phyloP scores from a whole-genome alignment of 2,888 invertebrate genomes.

The Lepetodrilus schrolli region DNA sequence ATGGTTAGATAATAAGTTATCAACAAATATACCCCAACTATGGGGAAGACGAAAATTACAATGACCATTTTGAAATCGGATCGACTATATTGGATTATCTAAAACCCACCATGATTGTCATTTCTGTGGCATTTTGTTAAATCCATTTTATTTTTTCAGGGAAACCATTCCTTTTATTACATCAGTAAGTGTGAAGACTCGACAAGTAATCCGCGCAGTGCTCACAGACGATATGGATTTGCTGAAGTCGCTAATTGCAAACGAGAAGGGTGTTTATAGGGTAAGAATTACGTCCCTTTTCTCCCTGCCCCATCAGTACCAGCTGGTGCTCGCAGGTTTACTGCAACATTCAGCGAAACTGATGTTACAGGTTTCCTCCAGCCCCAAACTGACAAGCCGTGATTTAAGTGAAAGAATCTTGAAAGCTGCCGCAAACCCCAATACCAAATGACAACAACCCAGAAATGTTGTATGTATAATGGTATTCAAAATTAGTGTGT shows the following conservation, averaged over 20 bases:
- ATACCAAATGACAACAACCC: too few relatives aligned
- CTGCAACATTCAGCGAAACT: too few relatives aligned
- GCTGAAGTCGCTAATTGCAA: constrained; percentile 71
- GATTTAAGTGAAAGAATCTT: too few relatives aligned
- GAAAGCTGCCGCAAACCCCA: too few relatives aligned
- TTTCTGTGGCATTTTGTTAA: background rate
- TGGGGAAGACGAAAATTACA: background rate
- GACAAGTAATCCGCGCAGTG: constrained; percentile 76
- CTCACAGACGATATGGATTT: constrained; percentile 73
- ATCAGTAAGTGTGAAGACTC: constrained; percentile 75
- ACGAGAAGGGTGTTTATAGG: constrained; percentile 69
- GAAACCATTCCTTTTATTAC: constrained; percentile 75
- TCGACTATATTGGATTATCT: background rate
- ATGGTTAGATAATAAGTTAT: background rate
- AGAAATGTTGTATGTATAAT: too few relatives aligned
- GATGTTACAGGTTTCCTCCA: too few relatives aligned
- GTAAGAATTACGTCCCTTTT: constrained; percentile 52
- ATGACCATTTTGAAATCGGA: background rate
- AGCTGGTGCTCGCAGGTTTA: too few relatives aligned
- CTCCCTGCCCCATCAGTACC: too few relatives aligned
- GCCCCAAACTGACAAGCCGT: too few relatives aligned
- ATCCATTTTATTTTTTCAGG: constrained; percentile 58
- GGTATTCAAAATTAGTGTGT: too few relatives aligned
- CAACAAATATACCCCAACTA: background rate
- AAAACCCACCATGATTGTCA: background rate